phyloP scores from a whole-genome alignment of 2,888 invertebrate genomes.

The Ophioninae sp. region DNA sequence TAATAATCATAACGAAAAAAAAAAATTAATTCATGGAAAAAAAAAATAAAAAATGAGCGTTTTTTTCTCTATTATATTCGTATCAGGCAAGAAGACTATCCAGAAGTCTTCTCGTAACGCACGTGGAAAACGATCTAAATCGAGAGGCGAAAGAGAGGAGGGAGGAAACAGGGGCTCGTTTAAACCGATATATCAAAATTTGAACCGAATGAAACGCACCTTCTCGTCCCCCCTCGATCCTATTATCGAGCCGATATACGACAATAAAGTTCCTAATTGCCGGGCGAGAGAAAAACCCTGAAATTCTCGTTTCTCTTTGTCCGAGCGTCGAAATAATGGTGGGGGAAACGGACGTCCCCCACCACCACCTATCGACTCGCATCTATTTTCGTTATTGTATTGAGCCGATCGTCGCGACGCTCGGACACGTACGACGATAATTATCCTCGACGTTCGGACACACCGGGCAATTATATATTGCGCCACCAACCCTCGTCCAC shows the following conservation, averaged over 20 bases:
- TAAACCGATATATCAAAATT: constrained; percentile 71
- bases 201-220: constrained; percentile 68
- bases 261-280: constrained; percentile 78
- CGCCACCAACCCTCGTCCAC: neutral
- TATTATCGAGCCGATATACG: constrained; percentile 43
- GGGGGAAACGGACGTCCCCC: constrained; percentile 53
- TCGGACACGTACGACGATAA: constrained; percentile 67
- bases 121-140: neutral
- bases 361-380: neutral
- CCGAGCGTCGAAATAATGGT: constrained; percentile 42
- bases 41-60: constrained; percentile 48
- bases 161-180: neutral
- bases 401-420: constrained; percentile 66
- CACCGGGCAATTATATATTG: neutral
- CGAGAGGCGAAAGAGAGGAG: neutral
- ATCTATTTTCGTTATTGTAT: constrained; percentile 61
- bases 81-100: constrained; percentile 35
- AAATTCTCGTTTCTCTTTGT: constrained; percentile 44
- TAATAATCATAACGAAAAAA: constrained; percentile 3
- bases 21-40: neutral
- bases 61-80: constrained; percentile 50
- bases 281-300: constrained; percentile 63
- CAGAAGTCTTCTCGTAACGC: neutral
- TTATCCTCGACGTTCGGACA: constrained; percentile 53
- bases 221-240: constrained; percentile 29